A percentile compares a stretch with the other conserved stretches of the same genome.
Conservation (phyloP, 2,888 invertebrate species). For the Pegoplata infirma region DNA sequence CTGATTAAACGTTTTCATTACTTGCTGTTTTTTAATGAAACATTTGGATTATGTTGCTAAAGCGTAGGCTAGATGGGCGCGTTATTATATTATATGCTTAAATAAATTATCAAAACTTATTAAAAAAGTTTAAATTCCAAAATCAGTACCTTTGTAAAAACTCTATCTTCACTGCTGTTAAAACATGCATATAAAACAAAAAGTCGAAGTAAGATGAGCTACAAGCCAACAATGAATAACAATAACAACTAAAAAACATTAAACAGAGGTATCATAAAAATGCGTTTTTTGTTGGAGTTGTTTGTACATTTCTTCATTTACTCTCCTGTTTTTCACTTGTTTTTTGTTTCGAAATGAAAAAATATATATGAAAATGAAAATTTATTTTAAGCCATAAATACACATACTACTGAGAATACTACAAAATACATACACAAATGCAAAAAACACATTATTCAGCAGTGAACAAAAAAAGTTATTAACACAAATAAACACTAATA, state of each 20-base stretch:
- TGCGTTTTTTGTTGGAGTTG: slow-evolving; percentile 44
- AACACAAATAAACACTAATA: slow-evolving; percentile 8
- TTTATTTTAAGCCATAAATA: slow-evolving; percentile 69
- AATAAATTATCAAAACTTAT: no score
- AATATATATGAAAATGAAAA: slow-evolving; percentile 73
- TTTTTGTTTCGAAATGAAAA: slow-evolving; percentile 49
- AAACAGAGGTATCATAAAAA: slow-evolving; percentile 44
- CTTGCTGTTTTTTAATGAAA: no score
- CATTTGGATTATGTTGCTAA: no score
- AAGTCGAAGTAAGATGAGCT: no score
- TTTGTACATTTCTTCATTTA: background rate
- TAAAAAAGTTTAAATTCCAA: no score
- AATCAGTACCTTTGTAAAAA: no score
- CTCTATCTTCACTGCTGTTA: no score
- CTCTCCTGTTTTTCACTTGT: background rate
- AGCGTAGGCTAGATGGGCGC: no score
- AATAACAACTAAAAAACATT: slow-evolving; percentile 30
- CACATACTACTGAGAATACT: background rate
- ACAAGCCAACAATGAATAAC: slow-evolving; percentile 5
- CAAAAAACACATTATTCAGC: background rate
- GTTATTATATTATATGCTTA: no score
- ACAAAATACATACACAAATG: background rate
- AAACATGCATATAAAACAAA: no score
- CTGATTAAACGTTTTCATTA: no score
- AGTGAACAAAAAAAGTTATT: slow-evolving; percentile 4